Evolutionary conservation across 30 jellyfish, hydroid and myxozoan species (phyloP).

Genomic region (Cassiopea xamachana): DNA sequence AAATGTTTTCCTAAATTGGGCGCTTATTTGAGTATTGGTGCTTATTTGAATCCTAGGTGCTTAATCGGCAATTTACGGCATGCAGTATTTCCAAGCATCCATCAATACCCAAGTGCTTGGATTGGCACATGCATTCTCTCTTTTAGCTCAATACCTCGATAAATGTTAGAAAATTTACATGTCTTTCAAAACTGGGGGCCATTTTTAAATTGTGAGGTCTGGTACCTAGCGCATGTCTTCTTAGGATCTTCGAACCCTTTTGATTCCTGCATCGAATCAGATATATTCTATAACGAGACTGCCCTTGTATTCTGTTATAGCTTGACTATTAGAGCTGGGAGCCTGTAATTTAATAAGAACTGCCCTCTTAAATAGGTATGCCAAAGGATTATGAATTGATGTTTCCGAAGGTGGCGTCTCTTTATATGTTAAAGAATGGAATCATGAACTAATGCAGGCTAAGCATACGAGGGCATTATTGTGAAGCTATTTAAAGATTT

Average conservation of each 20-base stretch:
- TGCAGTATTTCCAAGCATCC: too few relatives aligned
- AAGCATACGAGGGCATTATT: neutral
- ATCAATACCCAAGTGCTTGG: too few relatives aligned
- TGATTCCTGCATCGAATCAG: neutral
- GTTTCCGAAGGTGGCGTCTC: slow-evolving; percentile 4
- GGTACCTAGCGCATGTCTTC: neutral
- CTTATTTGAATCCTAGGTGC: too few relatives aligned
- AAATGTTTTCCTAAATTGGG: too few relatives aligned
- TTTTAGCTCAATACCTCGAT: too few relatives aligned
- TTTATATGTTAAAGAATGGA: neutral
- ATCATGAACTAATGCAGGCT: neutral
- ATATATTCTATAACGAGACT: too few relatives aligned
- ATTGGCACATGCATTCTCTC: too few relatives aligned
- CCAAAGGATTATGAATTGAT: neutral
- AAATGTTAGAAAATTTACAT: too few relatives aligned
- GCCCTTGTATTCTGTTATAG: neutral
- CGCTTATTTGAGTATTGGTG: too few relatives aligned
- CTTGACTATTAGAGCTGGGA: neutral
- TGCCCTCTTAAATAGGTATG: neutral
- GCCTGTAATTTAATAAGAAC: neutral
- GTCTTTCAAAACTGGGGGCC: neutral
- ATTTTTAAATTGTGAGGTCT: neutral
- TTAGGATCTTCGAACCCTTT: neutral
- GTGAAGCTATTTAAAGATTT: neutral
- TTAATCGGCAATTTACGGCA: too few relatives aligned